Percentiles rank a stretch among this genome's conserved stretches.
Conservation (phyloP, 2,113 vertebrate genomes). For the Rhea pennata region DNA sequence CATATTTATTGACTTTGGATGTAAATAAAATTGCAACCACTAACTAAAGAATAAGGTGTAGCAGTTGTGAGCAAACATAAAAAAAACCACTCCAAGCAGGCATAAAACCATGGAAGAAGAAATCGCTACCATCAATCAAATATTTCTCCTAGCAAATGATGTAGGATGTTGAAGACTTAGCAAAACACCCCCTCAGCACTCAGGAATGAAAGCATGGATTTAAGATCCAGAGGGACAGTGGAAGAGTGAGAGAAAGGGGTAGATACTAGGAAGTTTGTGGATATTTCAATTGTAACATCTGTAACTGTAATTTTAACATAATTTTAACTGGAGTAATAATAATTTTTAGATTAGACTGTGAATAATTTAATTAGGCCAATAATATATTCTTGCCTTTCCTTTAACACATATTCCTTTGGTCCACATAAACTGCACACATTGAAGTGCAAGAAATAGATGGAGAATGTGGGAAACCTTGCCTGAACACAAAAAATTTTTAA, state of each 20-base stretch:
- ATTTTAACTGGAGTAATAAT: neutral
- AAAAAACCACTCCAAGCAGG: neutral
- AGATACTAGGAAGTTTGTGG: neutral
- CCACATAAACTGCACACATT: too few relatives aligned
- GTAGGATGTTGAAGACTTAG: neutral
- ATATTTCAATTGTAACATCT: neutral
- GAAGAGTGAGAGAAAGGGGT: neutral
- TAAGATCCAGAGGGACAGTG: neutral
- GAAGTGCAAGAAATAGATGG: neutral
- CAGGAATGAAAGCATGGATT: neutral
- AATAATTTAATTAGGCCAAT: neutral
- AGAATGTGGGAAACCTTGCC: neutral
- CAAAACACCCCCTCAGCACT: neutral
- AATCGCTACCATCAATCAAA: neutral
- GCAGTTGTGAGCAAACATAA: neutral
- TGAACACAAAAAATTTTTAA: neutral
- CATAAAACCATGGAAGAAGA: neutral
- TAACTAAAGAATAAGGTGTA: neutral
- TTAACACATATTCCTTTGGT: too few relatives aligned
- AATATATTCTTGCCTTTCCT: too few relatives aligned
- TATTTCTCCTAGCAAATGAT: neutral
- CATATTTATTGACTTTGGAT: neutral
- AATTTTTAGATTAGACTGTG: neutral
- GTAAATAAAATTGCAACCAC: neutral
- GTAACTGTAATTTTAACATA: too few relatives aligned